These are phyloP conservation scores for Rapana venosa DNA, from an alignment of 2,888 invertebrate species.

Conservation along the genomic window DNA sequence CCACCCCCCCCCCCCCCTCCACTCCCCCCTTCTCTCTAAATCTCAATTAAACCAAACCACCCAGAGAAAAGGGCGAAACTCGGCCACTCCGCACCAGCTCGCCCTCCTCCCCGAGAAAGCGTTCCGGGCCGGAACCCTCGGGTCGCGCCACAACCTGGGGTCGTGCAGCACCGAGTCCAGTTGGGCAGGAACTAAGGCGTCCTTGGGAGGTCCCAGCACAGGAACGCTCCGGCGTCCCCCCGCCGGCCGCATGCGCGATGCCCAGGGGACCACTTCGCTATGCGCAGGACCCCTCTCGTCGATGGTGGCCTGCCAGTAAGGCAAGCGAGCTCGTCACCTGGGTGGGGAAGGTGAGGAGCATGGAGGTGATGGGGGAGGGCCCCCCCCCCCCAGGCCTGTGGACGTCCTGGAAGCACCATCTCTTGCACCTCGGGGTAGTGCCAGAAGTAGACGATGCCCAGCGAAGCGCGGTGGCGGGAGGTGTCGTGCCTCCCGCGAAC, in stretches of 20 bases:
- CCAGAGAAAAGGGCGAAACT: conserved; percentile 55
- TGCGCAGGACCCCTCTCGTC: conserved; percentile 65
- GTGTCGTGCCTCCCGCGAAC: conserved; percentile 82
- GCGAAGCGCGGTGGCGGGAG: conserved; percentile 89
- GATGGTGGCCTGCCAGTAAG: conserved; percentile 67
- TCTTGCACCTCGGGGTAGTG: conserved; percentile 83
- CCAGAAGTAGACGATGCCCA: conserved; percentile 89
- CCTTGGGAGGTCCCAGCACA: conserved; percentile 68
- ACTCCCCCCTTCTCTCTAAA: no score
- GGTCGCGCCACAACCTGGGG: conserved; percentile 57
- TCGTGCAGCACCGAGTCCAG: conserved; percentile 65
- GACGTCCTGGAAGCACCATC: conserved; percentile 55
- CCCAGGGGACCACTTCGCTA: conserved; percentile 59
- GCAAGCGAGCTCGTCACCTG: conserved; percentile 54
- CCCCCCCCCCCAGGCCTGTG: conserved; percentile 73
- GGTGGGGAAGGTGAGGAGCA: conserved; percentile 37
- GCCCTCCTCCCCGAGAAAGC: conserved; percentile 59
- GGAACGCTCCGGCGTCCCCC: conserved; percentile 62
- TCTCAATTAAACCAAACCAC: conserved; percentile 34
- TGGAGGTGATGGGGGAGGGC: no score
- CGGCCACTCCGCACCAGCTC: conserved; percentile 44
- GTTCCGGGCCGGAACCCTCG: conserved; percentile 61
- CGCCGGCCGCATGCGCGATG: conserved; percentile 9
- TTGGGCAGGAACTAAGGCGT: conserved; percentile 58
- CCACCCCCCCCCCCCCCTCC: background rate